Conservation (phyloP, 1,140 invertebrate species). For the Phthorimaea operculella region DNA sequence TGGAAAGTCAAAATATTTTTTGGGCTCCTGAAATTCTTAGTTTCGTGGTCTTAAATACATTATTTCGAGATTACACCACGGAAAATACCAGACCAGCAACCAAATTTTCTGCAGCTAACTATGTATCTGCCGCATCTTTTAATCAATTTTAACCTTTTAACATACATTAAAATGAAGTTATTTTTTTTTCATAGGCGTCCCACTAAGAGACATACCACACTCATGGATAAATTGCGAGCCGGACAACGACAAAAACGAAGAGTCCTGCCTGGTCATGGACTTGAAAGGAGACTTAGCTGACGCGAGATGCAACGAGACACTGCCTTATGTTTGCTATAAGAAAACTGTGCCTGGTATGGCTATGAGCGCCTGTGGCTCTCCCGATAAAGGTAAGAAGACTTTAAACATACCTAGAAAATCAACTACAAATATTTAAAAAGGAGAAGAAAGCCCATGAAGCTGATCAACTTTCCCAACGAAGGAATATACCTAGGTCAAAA, state of each 20-base stretch:
- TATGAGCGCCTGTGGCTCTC: slow-evolving; percentile 6
- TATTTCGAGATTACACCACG: no score
- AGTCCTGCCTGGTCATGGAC: slow-evolving; percentile 5
- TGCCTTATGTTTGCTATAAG: slow-evolving; percentile 10
- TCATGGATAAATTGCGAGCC: not conserved
- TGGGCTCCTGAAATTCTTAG: not conserved
- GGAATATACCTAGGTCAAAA: no score
- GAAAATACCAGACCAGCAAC: no score
- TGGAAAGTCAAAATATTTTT: not conserved
- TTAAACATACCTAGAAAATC: no score
- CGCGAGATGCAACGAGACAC: not conserved
- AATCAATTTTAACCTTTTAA: no score
- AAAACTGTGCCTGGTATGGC: not conserved
- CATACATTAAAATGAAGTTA: no score
- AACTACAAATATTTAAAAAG: no score
- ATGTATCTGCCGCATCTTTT: no score
- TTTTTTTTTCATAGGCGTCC: not conserved
- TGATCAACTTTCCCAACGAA: no score
- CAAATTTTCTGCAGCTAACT: no score
- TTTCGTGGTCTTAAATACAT: no score
- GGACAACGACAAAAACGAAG: not conserved
- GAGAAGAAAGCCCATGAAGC: no score
- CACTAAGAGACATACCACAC: not conserved
- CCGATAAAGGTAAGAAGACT: slow-evolving; percentile 9
- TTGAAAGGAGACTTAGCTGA: slow-evolving; percentile 5